Conservation (phyloP, 2,797 vertebrate genomes). For the Propithecus perrieri region DNA sequence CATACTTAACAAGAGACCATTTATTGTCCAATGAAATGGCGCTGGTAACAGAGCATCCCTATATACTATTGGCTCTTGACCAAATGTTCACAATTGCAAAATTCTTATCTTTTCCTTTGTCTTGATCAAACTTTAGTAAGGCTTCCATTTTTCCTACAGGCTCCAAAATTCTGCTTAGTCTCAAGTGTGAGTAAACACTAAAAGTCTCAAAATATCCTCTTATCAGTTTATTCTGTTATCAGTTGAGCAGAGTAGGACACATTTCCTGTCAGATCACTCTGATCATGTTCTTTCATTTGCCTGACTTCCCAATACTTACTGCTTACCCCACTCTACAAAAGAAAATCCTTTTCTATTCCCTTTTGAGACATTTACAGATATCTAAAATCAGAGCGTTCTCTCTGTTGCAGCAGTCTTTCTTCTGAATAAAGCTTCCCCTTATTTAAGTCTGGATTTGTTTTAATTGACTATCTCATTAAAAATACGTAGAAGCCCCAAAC, state of each 20-base stretch:
- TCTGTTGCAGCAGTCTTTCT: neutral
- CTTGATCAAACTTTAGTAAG: neutral
- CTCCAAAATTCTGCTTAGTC: neutral
- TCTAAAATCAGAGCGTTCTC: neutral
- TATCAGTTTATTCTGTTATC: neutral
- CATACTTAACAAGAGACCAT: neutral
- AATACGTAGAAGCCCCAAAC: neutral
- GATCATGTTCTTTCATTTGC: neutral
- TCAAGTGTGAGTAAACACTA: neutral
- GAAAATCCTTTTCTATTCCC: neutral
- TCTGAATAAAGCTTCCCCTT: neutral
- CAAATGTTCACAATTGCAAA: neutral
- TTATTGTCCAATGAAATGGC: neutral
- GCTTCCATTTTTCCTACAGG: neutral
- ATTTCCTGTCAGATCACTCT: neutral
- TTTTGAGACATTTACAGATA: slow-evolving; percentile 16
- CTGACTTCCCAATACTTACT: neutral
- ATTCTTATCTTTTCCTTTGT: neutral
- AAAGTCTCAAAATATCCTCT: neutral
- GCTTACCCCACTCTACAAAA: neutral
- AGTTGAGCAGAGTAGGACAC: neutral
- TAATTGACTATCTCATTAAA: neutral
- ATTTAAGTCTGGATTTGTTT: slow-evolving; percentile 15
- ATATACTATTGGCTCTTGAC: neutral
- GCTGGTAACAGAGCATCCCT: neutral